Evolutionary conservation across 2,888 invertebrate species (phyloP), one percentile per base, ranked within the genome.

Genomic region (Scaptomyza caliginosa): DNA sequence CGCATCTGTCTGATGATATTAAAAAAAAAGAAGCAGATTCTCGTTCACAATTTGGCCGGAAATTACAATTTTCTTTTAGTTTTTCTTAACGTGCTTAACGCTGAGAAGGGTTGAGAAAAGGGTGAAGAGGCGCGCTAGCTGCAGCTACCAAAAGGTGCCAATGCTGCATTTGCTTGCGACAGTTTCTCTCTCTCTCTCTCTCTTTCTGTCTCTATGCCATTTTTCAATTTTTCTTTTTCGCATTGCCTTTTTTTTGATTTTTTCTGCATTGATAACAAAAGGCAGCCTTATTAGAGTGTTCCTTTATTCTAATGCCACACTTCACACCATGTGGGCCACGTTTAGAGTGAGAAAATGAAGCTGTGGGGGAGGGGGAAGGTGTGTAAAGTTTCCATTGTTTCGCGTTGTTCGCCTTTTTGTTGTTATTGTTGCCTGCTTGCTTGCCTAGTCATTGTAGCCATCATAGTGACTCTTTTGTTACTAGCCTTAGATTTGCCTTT

Each of bases 271-370:
- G 71, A 74, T 76, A 81, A 81, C 84, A 84, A 84, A 84, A 76
- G 84, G 78, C 76, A 58, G 73, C 78, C 76, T 84, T 81, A 81
- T 81, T 81, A 81, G 84, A 81, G 81, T 78, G 81, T 80, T 80
- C 84, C 80, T 83, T 81, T 83, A 83, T 81, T 80, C 83, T 77
- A 83, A 81, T 83, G 77, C 80, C 81, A 81, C 84, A 81, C 80
- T 80, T 80, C 79, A 77, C 79, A 76, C 71, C 30, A 30, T 46
- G 8, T 28, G 30, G 10, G 21, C 17, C 23, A 36, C 19, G 34
- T 4, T 32, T n/a, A n/a, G 24, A 11, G n/a, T 8, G 17, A 30
- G 23, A 5, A 10, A 6, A 36, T 1, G 28, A 16, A 10, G 34
- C 10, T 52, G 19, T 32, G 8, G 32, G 21, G 3, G 4, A 19